Base-by-base conservation (phyloP, 2,113 vertebrate genomes). In the Carassius auratus region DNA sequence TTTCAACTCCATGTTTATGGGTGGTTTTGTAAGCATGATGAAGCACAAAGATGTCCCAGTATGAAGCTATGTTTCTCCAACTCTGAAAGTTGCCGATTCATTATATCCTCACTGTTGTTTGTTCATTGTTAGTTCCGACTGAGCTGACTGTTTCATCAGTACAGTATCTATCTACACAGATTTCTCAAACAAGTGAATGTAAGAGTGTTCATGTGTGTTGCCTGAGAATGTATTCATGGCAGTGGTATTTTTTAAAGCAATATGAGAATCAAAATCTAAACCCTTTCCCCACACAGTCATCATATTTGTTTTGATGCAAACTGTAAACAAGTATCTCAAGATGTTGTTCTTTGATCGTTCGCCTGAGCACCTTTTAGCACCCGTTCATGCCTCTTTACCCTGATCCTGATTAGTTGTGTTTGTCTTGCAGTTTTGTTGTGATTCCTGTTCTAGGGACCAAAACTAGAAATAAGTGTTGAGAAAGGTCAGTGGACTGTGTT, bases 161-260 rank as follows among this genome's bases (percentile, higher is more conserved):
- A 50, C 42, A 66, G 66, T n/a, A 50, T 26, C 59, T 30, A 48
- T 26, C 59, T 30, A 48, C 61, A 66, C 48, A 14, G 21, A 38
- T 62, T 80, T 64, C 12, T 38, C 23, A 50, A 81, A 81, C 45
- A 69, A 81, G 79, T 81, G 79, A 81, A 81, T 81, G 80, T 69
- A 81, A 69, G 45, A 2, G 62, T 81, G 80, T 69, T 81, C 26
- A 36, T 30, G 42, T 81, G 62, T 95, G 75, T 55, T 94, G 93
- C 92, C 93, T 95, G 95, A 96, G 95, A 95, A 95, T 91, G 94
- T 96, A 93, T 93, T 95, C 93, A 91, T 55, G 95, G 94, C 94
- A 93, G 95, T 94, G 90, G 36, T 68, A 2, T 91, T 92, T 95
- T 38, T 94, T 94, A 95, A 98, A 55, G 96, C 96, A 96, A 97